These are phyloP conservation scores for Drosophila yooni DNA, from an alignment of 2,888 invertebrate genomes.

Conservation along the genomic window DNA sequence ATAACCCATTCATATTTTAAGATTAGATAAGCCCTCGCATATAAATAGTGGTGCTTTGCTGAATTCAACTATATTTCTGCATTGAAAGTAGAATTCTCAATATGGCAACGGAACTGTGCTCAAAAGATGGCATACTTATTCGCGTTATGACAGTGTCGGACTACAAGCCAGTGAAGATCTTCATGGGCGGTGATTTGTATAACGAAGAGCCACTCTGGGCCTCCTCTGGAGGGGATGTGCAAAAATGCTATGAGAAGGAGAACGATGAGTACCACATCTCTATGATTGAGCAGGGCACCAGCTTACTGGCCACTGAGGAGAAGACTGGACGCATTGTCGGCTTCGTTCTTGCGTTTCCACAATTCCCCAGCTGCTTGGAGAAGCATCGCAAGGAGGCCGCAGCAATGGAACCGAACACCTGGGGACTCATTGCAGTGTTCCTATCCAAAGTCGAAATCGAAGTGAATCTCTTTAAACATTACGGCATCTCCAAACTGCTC, in stretches of 20 bases:
- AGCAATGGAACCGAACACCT: slow-evolving; percentile 36
- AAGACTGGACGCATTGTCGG: slow-evolving; percentile 45
- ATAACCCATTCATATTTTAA: too few species aligned
- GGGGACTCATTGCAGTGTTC: slow-evolving; percentile 54
- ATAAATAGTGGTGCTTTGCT: too few species aligned
- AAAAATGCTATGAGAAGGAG: slow-evolving; percentile 33
- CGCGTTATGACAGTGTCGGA: slow-evolving; percentile 46
- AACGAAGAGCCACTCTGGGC: slow-evolving; percentile 46
- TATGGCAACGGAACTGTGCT: slow-evolving; percentile 36
- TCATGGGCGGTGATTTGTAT: slow-evolving; percentile 46
- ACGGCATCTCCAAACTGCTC: slow-evolving; percentile 53
- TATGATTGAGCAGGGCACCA: slow-evolving; percentile 52
- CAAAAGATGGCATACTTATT: slow-evolving; percentile 45
- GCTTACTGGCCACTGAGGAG: slow-evolving; percentile 47
- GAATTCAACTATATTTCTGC: too few species aligned
- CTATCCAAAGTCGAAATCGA: slow-evolving; percentile 57
- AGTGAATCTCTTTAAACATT: slow-evolving; percentile 65
- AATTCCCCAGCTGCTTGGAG: slow-evolving; percentile 34
- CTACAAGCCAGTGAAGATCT: slow-evolving; percentile 36
- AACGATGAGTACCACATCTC: slow-evolving; percentile 48
- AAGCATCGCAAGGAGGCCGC: slow-evolving; percentile 43
- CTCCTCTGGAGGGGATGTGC: slow-evolving; percentile 39
- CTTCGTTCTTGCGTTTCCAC: slow-evolving; percentile 44
- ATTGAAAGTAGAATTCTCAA: not conserved
- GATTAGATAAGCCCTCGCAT: too few species aligned